Evolutionary conservation across 1,140 invertebrate species (phyloP).

Genomic region (Calephelis nemesis): DNA sequence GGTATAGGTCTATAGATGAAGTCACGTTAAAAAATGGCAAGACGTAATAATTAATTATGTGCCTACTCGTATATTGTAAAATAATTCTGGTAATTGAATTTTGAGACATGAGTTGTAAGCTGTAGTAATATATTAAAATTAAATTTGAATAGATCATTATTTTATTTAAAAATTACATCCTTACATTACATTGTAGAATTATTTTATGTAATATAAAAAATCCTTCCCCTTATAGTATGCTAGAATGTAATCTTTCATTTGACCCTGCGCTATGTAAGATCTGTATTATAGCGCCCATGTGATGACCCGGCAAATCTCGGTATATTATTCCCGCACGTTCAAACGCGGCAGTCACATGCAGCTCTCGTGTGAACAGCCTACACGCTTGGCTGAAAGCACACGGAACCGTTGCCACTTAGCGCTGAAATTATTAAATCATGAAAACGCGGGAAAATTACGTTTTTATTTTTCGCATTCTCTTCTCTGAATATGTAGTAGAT

Average conservation of each 20-base stretch:
- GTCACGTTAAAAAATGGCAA: too few species aligned
- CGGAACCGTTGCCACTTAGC: constrained; percentile 19
- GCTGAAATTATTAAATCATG: constrained; percentile 33
- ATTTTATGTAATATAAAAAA: too few species aligned
- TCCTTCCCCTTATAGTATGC: too few species aligned
- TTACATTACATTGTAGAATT: too few species aligned
- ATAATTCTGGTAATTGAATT: too few species aligned
- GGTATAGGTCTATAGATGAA: too few species aligned
- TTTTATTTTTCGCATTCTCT: constrained; percentile 24
- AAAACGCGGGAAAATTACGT: constrained; percentile 39
- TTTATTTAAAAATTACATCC: too few species aligned
- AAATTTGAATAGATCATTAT: too few species aligned
- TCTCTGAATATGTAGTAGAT: background rate
- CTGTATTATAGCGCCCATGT: constrained; percentile 38
- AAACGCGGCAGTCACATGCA: constrained; percentile 42
- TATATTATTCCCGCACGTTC: constrained; percentile 42
- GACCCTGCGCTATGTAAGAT: constrained; percentile 28
- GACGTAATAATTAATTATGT: too few species aligned
- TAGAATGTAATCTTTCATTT: constrained; percentile 2
- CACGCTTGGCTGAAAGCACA: constrained; percentile 21
- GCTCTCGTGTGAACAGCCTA: constrained; percentile 29
- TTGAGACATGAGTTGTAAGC: too few species aligned
- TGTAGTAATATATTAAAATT: too few species aligned
- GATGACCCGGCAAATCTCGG: constrained; percentile 59
- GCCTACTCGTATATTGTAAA: too few species aligned